Evolutionary conservation across 2,113 vertebrate genomes (phyloP).

Genomic region (Macheiramphus alcinus): DNA sequence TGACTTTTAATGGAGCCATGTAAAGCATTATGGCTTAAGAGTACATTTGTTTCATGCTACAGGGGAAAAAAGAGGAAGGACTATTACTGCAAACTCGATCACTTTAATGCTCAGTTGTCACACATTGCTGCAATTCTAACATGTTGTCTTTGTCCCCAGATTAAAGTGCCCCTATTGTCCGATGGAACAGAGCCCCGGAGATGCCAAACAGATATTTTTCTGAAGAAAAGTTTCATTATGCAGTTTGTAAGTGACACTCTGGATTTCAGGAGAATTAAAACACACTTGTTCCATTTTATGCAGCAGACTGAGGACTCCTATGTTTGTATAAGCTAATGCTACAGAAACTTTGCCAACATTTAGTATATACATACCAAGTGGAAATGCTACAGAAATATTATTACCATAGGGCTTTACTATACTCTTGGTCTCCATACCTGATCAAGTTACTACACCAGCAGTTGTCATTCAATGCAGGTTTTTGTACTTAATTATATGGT

Average conservation of each 20-base stretch:
- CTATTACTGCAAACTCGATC: not conserved
- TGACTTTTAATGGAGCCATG: not conserved
- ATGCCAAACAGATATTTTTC: conserved; percentile 89
- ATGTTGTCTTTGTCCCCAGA: conserved; percentile 62
- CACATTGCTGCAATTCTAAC: not conserved
- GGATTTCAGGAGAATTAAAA: conserved; percentile 69
- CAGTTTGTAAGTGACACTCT: conserved; percentile 71
- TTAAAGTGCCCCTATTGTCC: conserved; percentile 89
- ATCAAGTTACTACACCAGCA: conserved; percentile 83
- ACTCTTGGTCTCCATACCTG: conserved; percentile 79
- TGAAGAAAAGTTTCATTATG: conserved; percentile 72
- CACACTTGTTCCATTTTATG: conserved; percentile 59
- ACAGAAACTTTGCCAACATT: conserved; percentile 71
- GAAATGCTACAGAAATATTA: conserved; percentile 67
- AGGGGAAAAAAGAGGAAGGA: not conserved
- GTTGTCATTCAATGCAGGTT: conserved; percentile 80
- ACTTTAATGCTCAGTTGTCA: not conserved
- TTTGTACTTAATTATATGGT: conserved; percentile 81
- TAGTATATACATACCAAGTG: conserved; percentile 61
- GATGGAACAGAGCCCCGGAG: conserved; percentile 86
- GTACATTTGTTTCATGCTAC: not conserved
- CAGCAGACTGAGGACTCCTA: conserved; percentile 70
- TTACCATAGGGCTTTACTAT: conserved; percentile 76
- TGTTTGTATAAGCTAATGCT: conserved; percentile 69
- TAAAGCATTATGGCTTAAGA: not conserved